phyloP scores from a whole-genome alignment of 92 coral and sea anemone species.

The Micromussa lordhowensis region DNA sequence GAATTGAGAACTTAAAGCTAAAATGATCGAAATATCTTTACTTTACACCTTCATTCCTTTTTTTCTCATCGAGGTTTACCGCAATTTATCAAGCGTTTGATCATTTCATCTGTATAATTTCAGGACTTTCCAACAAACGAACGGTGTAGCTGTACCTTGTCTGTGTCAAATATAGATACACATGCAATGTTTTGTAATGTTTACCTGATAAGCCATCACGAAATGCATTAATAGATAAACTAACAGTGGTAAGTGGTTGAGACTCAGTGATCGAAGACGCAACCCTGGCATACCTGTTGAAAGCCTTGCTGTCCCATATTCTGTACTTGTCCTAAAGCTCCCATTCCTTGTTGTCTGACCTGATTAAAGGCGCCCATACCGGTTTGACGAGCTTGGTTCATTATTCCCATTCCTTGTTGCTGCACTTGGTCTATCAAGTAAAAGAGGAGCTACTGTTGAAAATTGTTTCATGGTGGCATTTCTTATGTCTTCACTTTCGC shows the following conservation, averaged over 20 bases:
- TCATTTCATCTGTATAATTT: not conserved
- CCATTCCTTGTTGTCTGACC: conserved; percentile 71
- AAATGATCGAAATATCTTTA: too few species aligned
- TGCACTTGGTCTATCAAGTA: conserved; percentile 72
- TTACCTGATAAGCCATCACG: not conserved
- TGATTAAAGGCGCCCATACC: conserved; percentile 92
- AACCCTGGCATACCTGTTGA: conserved; percentile 30
- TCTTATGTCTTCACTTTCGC: not conserved
- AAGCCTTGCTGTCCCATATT: conserved; percentile 81
- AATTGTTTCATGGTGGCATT: not conserved
- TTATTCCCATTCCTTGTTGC: conserved; percentile 88
- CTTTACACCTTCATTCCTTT: too few species aligned
- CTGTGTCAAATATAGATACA: not conserved
- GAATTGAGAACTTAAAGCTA: too few species aligned
- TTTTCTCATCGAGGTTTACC: too few species aligned
- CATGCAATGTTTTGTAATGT: not conserved
- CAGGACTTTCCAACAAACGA: not conserved
- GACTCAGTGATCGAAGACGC: not conserved
- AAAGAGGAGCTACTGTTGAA: not conserved
- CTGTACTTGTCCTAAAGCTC: conserved; percentile 74
- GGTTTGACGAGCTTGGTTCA: conserved; percentile 80
- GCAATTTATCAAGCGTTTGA: too few species aligned
- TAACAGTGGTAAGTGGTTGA: not conserved
- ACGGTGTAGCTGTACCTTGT: not conserved
- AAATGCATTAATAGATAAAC: not conserved